Percentiles rank a stretch among this genome's conserved stretches.
These are phyloP conservation scores for Larimichthys polyactis DNA, from an alignment of 2,113 vertebrate species.

Conservation along the genomic window DNA sequence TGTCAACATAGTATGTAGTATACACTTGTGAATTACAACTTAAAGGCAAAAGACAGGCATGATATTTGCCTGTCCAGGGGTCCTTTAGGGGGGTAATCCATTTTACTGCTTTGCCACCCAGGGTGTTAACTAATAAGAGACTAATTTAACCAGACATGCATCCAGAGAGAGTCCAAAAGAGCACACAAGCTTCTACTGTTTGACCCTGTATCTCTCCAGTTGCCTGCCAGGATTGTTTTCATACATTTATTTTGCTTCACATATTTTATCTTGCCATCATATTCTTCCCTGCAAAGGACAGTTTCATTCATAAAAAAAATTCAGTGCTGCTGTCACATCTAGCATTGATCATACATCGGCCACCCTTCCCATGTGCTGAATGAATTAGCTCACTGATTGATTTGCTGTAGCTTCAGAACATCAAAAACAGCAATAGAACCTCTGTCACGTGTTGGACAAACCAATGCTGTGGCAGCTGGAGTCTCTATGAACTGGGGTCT, in stretches of 20 bases:
- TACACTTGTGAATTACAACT: neutral
- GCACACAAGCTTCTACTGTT: conserved; percentile 12
- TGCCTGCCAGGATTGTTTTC: conserved; percentile 14
- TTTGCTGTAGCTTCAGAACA: conserved; percentile 60
- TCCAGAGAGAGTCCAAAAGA: conserved; percentile 45
- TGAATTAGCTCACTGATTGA: conserved; percentile 68
- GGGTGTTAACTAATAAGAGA: conserved; percentile 53
- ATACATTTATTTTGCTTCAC: conserved; percentile 12
- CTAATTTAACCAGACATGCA: conserved; percentile 61
- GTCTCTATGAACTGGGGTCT: neutral
- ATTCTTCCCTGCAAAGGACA: conserved; percentile 5
- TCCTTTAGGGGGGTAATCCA: conserved; percentile 44
- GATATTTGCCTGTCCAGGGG: neutral
- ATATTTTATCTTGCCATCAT: neutral
- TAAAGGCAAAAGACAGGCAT: neutral
- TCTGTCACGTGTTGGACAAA: conserved; percentile 51
- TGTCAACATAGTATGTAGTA: neutral
- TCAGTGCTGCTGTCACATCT: conserved; percentile 42
- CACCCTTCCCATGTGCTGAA: conserved; percentile 62
- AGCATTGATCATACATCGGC: conserved; percentile 65
- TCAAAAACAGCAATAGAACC: conserved; percentile 49
- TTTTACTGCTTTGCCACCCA: conserved; percentile 44
- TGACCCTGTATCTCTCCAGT: neutral
- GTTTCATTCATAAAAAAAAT: conserved; percentile 21
- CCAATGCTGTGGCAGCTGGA: neutral